Evolutionary conservation across 2,113 vertebrate species (phyloP).

Genomic region (Podarcis raffonei): DNA sequence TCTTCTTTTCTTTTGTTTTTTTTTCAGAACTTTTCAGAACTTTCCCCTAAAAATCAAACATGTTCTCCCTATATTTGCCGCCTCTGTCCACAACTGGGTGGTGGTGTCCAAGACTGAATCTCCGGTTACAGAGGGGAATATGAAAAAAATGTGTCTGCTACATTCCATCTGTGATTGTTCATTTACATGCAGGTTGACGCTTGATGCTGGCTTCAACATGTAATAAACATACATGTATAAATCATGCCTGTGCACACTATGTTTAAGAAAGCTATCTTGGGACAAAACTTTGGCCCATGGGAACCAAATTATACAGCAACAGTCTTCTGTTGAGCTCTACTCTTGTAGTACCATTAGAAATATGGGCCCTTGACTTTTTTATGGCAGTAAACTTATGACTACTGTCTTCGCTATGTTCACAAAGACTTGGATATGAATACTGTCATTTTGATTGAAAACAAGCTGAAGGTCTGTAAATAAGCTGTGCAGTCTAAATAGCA

Average conservation of each 20-base stretch:
- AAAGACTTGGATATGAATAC: too few relatives aligned
- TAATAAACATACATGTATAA: background rate
- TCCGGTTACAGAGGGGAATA: background rate
- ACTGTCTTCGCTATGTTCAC: too few relatives aligned
- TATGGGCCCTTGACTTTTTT: too few relatives aligned
- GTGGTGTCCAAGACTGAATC: background rate
- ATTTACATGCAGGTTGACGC: background rate
- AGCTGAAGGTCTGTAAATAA: too few relatives aligned
- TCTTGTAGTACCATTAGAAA: background rate
- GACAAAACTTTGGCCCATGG: background rate
- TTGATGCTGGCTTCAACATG: background rate
- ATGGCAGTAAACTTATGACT: too few relatives aligned
- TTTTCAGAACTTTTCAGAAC: too few relatives aligned
- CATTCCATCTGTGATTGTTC: background rate
- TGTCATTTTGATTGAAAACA: too few relatives aligned
- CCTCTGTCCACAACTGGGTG: too few relatives aligned
- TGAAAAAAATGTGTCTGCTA: background rate
- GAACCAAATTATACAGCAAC: background rate
- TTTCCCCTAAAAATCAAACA: too few relatives aligned
- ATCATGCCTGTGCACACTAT: background rate
- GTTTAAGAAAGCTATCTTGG: background rate
- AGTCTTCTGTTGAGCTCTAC: background rate
- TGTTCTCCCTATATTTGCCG: too few relatives aligned
- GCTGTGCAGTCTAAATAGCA: too few relatives aligned
- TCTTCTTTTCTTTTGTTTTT: too few relatives aligned